Percentiles rank a stretch among this genome's conserved stretches.
Evolutionary conservation across 2,888 invertebrate species (phyloP).

Genomic region (Andrena hattorfiana): DNA sequence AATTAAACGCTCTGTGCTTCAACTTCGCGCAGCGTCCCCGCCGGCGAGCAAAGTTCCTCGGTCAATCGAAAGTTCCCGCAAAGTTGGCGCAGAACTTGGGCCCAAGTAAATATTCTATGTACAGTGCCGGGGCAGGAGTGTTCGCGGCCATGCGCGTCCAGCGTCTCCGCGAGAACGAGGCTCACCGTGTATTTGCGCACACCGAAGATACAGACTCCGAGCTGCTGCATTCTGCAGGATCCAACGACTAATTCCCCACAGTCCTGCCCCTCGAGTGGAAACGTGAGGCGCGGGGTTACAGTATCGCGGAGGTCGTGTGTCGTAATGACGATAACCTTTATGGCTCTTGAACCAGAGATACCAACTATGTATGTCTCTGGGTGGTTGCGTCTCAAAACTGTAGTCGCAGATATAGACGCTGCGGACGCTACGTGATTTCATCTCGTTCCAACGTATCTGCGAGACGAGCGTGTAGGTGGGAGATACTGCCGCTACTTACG

Average conservation of each 20-base stretch:
- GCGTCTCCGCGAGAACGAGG: slow-evolving; percentile 23
- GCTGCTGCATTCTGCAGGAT: slow-evolving; percentile 27
- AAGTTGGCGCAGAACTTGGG: slow-evolving; percentile 40
- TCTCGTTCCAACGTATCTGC: slow-evolving; percentile 42
- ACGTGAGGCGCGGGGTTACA: slow-evolving; percentile 53
- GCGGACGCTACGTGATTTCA: slow-evolving; percentile 71
- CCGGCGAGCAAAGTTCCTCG: slow-evolving; percentile 33
- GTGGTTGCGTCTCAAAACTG: slow-evolving; percentile 57
- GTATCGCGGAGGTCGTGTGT: slow-evolving; percentile 74
- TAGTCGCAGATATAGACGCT: slow-evolving; percentile 50
- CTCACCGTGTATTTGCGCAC: slow-evolving; percentile 29
- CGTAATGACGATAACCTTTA: slow-evolving; percentile 82
- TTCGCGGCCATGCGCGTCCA: slow-evolving; percentile 13
- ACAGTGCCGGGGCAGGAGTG: slow-evolving; percentile 12
- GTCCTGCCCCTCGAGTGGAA: slow-evolving; percentile 37
- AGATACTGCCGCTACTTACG: slow-evolving; percentile 10
- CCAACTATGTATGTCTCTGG: slow-evolving; percentile 58
- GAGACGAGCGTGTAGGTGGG: background rate
- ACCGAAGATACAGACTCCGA: slow-evolving; percentile 35
- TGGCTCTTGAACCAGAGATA: slow-evolving; percentile 77
- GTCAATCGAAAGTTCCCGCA: slow-evolving; percentile 53
- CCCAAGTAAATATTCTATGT: slow-evolving; percentile 52
- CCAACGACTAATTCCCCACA: slow-evolving; percentile 68
- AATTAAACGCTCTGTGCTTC: slow-evolving; percentile 38
- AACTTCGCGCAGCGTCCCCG: slow-evolving; percentile 14